Evolutionary conservation across 2,888 invertebrate genomes (phyloP).

Genomic region (Caenorhabditis sulstoni): DNA sequence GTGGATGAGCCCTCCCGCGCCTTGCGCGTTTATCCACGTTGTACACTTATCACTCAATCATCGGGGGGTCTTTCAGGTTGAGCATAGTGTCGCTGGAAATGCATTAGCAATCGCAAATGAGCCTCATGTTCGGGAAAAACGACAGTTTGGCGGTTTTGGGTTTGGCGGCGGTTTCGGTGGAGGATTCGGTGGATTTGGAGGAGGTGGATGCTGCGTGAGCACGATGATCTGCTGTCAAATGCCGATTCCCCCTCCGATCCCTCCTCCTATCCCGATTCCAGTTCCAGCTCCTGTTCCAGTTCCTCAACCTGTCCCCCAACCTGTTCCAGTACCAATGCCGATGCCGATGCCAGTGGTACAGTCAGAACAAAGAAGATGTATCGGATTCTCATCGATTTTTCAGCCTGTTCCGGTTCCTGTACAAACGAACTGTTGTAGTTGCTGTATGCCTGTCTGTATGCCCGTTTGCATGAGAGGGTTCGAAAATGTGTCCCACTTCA

Average conservation of each 20-base stretch:
- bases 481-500: constrained; percentile 28
- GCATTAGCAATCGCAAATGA: constrained; percentile 21
- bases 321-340: constrained; percentile 53
- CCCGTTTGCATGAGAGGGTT: constrained; percentile 72
- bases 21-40: background rate
- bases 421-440: constrained; percentile 66
- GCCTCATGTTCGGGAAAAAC: constrained; percentile 60
- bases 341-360: constrained; percentile 57
- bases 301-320: background rate
- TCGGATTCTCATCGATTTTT: constrained; percentile 10
- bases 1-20: constrained; percentile 17
- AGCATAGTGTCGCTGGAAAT: constrained; percentile 3
- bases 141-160: constrained; percentile 63
- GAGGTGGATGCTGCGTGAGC: constrained; percentile 61
- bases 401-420: constrained; percentile 63
- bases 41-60: background rate
- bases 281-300: constrained; percentile 60
- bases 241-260: constrained; percentile 52
- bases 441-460: constrained; percentile 74
- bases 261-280: constrained; percentile 58
- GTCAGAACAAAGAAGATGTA: background rate
- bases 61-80: constrained; percentile 1
- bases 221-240: constrained; percentile 65
- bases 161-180: constrained; percentile 58
- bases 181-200: constrained; percentile 59